Evolutionary conservation across 2,113 vertebrate species (phyloP), one percentile per base, ranked within the genome.

Genomic region (Thunnus maccoyii): DNA sequence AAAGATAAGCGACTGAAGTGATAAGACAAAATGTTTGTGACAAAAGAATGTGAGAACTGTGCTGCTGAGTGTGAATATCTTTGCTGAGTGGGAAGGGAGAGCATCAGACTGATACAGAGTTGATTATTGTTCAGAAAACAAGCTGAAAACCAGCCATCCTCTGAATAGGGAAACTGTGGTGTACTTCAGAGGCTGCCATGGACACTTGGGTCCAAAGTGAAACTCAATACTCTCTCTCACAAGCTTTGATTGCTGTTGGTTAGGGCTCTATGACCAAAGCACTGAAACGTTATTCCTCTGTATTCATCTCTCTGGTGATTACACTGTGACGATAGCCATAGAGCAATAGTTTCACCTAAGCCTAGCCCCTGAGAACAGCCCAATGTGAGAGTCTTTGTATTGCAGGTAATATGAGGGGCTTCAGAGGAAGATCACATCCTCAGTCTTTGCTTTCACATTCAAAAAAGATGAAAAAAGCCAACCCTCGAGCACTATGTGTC

Each of bases 281-380:
- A 57, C 64, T 88, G 90, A 89, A 91, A 93, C 90, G 61, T 78
- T 90, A 92, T 84, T 91, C 90, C 83, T 58, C 74, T 65, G 81
- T 72, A 90, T 93, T 94, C 86, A 90, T 87, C 74, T 79, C 58
- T 54, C 48, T 64, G 12, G 84, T 85, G 87, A 93, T 92, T 89
- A 90, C 90, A 85, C 86, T 86, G 74, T 87, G 86, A 88, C 66
- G 66, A 86, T 86, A 83, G 88, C 83, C 76, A 46, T 11, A 83
- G 77, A 88, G 90, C 79, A 85, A 78, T 74, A 78, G 91, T 82
- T 88, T 91, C 78, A 71, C 57, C 76, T 82, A 83, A 92, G 88
- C 87, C 51, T 77, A 41, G 86, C 83, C 88, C 72, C 90, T 68
- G 85, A 93, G 90, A 92, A 86, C 67, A 57, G 56, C 74, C 62